Evolutionary conservation across 2,888 invertebrate species (phyloP).

Genomic region (Scaptomyza reducta): DNA sequence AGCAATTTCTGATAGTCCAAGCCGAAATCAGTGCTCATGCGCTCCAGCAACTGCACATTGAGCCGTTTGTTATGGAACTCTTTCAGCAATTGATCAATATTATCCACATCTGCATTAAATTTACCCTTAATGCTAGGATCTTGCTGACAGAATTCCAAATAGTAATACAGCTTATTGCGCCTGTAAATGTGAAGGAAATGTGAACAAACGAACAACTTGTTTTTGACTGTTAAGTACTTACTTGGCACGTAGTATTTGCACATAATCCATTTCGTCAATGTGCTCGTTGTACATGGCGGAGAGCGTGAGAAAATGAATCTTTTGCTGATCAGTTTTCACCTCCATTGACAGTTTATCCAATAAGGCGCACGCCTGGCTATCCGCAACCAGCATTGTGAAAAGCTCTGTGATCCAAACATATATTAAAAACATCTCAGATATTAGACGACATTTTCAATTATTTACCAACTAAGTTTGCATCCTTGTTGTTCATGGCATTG

Average conservation of each 20-base stretch:
- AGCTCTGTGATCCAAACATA: conserved; percentile 62
- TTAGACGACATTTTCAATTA: background rate
- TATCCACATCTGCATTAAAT: conserved; percentile 81
- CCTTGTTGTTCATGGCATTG: conserved; percentile 79
- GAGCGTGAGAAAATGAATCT: conserved; percentile 81
- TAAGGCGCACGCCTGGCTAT: conserved; percentile 65
- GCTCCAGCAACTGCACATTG: conserved; percentile 80
- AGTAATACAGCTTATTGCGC: conserved; percentile 83
- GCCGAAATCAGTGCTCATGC: conserved; percentile 82
- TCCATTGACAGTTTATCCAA: conserved; percentile 78
- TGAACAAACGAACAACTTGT: background rate
- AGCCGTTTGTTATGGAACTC: conserved; percentile 81
- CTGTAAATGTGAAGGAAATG: conserved; percentile 48
- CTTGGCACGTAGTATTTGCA: conserved; percentile 76
- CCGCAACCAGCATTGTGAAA: conserved; percentile 80
- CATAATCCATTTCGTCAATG: conserved; percentile 70
- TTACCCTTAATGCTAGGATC: conserved; percentile 81
- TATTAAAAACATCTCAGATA: background rate
- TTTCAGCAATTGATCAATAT: conserved; percentile 81
- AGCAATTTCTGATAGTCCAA: conserved; percentile 83
- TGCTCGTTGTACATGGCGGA: conserved; percentile 82
- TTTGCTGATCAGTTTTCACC: conserved; percentile 81
- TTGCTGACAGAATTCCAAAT: conserved; percentile 82
- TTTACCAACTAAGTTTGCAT: conserved; percentile 82
- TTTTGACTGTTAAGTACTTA: conserved; percentile 34